phyloP scores from a whole-genome alignment of 2,797 vertebrate genomes.

The Garrulus glandarius region DNA sequence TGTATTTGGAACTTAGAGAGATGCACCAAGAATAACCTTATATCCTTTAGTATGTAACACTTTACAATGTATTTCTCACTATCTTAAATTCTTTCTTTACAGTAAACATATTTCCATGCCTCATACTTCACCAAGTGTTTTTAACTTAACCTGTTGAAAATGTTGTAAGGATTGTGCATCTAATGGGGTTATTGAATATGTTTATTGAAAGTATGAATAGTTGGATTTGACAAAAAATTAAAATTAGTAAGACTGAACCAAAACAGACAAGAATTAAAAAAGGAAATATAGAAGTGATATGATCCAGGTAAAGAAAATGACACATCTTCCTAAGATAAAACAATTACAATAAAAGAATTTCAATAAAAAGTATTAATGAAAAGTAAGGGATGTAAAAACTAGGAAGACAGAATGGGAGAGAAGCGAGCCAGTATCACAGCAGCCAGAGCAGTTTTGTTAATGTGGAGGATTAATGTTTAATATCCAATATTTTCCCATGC shows the following conservation, averaged over 20 bases:
- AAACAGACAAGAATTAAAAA: neutral
- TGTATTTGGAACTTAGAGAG: neutral
- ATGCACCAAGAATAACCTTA: neutral
- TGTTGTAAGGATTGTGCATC: neutral
- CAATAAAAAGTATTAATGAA: neutral
- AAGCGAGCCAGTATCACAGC: neutral
- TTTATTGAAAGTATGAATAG: neutral
- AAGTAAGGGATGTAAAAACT: neutral
- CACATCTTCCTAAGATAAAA: neutral
- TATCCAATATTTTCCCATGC: neutral
- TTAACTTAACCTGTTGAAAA: neutral
- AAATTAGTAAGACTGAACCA: neutral
- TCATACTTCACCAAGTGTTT: neutral
- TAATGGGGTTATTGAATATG: neutral
- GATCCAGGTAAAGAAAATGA: neutral
- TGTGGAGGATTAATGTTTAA: neutral
- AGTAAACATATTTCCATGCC: neutral
- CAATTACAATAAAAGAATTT: neutral
- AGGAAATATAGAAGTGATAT: neutral
- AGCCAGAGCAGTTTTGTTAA: slow-evolving; percentile 1
- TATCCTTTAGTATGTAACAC: neutral
- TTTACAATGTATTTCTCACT: neutral
- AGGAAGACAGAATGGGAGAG: neutral
- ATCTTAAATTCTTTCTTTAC: neutral
- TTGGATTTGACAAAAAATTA: neutral